Conservation (phyloP, 35 echinoderm and acorn worm genomes). For the Apostichopus parvimensis region DNA sequence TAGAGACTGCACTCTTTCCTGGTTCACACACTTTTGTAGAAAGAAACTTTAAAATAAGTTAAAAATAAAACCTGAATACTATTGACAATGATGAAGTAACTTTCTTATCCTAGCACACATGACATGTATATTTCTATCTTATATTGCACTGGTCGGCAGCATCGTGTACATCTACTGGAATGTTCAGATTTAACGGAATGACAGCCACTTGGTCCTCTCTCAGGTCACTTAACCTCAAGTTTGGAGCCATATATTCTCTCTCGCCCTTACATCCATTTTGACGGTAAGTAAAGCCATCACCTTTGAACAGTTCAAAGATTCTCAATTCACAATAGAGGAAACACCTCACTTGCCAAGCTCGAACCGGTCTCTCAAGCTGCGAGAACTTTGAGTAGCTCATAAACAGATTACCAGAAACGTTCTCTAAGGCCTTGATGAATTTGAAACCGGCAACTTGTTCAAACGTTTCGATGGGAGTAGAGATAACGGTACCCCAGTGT, state of each 20-base stretch:
- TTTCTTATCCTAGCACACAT: too few relatives aligned
- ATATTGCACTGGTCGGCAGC: neutral
- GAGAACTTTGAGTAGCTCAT: slow-evolving; percentile 85
- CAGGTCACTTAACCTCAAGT: slow-evolving; percentile 46
- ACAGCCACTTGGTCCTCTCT: slow-evolving; percentile 19
- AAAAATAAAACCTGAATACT: too few relatives aligned
- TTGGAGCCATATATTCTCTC: slow-evolving; percentile 78
- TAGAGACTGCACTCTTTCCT: too few relatives aligned
- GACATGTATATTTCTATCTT: neutral
- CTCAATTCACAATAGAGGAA: slow-evolving; percentile 95
- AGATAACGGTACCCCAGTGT: slow-evolving; percentile 66
- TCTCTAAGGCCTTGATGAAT: slow-evolving; percentile 77
- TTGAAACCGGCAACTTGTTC: slow-evolving; percentile 75
- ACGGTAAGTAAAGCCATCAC: slow-evolving; percentile 76
- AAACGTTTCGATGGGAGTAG: slow-evolving; percentile 69
- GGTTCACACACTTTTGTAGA: too few relatives aligned
- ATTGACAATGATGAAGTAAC: too few relatives aligned
- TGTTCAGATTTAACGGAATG: slow-evolving; percentile 47
- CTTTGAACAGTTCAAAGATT: slow-evolving; percentile 88
- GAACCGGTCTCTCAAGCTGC: slow-evolving; percentile 62
- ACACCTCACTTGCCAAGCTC: slow-evolving; percentile 79
- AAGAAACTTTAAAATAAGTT: too few relatives aligned
- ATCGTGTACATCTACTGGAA: slow-evolving; percentile 29
- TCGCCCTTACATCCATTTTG: slow-evolving; percentile 71
- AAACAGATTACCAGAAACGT: slow-evolving; percentile 46